Base-by-base conservation (phyloP, 2,888 invertebrate species). In the Xanthia togata region DNA sequence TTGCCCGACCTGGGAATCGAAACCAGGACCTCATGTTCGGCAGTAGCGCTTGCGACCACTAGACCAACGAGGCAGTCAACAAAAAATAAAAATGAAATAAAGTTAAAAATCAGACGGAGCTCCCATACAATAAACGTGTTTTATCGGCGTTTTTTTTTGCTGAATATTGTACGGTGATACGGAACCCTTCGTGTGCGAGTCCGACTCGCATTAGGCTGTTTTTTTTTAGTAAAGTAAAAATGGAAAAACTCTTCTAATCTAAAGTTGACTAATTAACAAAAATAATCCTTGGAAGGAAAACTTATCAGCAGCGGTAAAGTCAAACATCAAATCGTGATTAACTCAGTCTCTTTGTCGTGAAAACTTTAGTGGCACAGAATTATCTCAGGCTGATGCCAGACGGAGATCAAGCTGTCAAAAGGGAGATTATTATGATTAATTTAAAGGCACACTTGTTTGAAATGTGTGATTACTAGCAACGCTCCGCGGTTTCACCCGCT, bases 221-320 rank as follows among this genome's bases (percentile, higher is more conserved):
- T 50, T 53, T 60, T 31, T 41, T 17, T 71, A 55, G 9, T 35
- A 26, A 73, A 65, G 4, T 4, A 14, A 76, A 67, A 76, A 67
- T 20, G 12, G 57, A 20, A 14, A 65, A 70, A 70, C 57, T 65
- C 53, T 8, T 67, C 62, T 63, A 47, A 72, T 70, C 35, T 67
- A 76, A 82, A 81, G 44, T 50, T 68, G 20, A 47, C 59, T 76
- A 81, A 84, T 82, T 80, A 82, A 76, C 81, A 84, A 84, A 84
- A 82, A 72, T 81, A 72, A 57, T 60, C 23, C 47, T 12, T 17
- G 31, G 17, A 67, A 47, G 59, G 65, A 47, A 62, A 78, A 73
- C 38, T 82, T 82, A 63, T 81, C 74, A 84, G 62, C 69, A 79
- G 17, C 12, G 3, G 17, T 26, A 53, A 81, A 84, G 65, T 81